Evolutionary conservation across 2,113 vertebrate genomes (phyloP), one percentile per base, ranked within the genome.

Genomic region (Gadus macrocephalus): DNA sequence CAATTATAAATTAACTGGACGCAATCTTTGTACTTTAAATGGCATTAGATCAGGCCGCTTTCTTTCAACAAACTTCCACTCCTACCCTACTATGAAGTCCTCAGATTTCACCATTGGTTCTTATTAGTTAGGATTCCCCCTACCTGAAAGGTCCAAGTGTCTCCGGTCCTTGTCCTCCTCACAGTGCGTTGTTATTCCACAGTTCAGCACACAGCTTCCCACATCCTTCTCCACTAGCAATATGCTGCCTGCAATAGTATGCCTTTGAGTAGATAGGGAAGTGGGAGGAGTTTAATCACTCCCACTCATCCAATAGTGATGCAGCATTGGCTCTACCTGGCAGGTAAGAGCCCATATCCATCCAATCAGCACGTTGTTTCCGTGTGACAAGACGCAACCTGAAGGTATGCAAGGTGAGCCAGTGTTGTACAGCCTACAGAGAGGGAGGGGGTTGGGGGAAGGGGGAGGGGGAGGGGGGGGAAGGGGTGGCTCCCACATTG

Each of bases 251-350:
- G 49, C 71, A 67, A 65, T 49, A 1, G 5, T 22, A 68, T 68
- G 70, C 70, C 76, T 83, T 79, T 75, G 53, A 79, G 53, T 0
- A 56, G 61, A 73, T 7, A 65, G 53, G 69, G 74, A 76, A 81
- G 72, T 75, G n/a, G 80, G 82, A 62, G 78, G 75, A 67, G 79
- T 16, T 67, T 11, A 31, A 22, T 15, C 42, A 0, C 78, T 53
- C 31, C 73, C 11, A 62, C 69, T 81, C 59, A 77, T 69, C 86
- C 85, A 85, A 86, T 85, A 1, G 56, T 0, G 1, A 5, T 3
- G 72, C 72, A 38, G 81, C 25, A 63, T 20, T 77, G 72, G 58
- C 83, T 76, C 61, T 79, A 88, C 88, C 86, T 88, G 82, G 62
- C 76, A 83, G 77, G 82, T 82, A 76, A 0, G 3, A 17, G 56